phyloP scores from a whole-genome alignment of 2,797 vertebrate genomes.

The Sebastes baramenuke region DNA sequence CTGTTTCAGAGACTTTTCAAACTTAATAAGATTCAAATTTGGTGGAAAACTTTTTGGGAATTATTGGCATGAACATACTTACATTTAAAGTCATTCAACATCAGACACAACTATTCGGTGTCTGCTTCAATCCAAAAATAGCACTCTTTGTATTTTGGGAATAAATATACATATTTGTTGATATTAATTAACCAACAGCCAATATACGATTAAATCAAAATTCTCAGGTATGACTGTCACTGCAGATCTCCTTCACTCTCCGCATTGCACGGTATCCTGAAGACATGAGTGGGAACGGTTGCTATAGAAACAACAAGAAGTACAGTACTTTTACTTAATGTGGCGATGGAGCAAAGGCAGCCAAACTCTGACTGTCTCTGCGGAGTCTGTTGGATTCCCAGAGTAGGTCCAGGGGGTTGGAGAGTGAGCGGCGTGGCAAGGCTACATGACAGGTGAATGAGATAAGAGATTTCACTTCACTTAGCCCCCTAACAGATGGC shows the following conservation, averaged over 20 bases:
- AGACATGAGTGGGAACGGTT: conserved; percentile 78
- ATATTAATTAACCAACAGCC: conserved; percentile 10
- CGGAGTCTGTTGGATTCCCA: conserved; percentile 39
- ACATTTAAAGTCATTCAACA: neutral
- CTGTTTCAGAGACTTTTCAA: neutral
- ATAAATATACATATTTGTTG: neutral
- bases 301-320: conserved; percentile 82
- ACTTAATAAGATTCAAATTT: neutral
- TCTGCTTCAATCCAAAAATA: neutral
- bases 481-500: neutral
- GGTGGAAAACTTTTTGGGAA: neutral
- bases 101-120: neutral
- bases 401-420: conserved; percentile 3
- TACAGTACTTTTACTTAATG: conserved; percentile 72
- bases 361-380: conserved; percentile 61
- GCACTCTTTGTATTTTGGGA: neutral
- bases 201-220: conserved; percentile 31
- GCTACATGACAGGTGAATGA: conserved; percentile 21
- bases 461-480: conserved; percentile 25
- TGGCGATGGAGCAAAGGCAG: conserved; percentile 59
- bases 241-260: conserved; percentile 38
- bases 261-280: conserved; percentile 63
- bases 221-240: conserved; percentile 45
- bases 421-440: conserved; percentile 2
- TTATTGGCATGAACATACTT: neutral